These are phyloP conservation scores for Palythoa heliodiscus DNA, from an alignment of 92 coral and sea anemone species.

Conservation along the genomic window DNA sequence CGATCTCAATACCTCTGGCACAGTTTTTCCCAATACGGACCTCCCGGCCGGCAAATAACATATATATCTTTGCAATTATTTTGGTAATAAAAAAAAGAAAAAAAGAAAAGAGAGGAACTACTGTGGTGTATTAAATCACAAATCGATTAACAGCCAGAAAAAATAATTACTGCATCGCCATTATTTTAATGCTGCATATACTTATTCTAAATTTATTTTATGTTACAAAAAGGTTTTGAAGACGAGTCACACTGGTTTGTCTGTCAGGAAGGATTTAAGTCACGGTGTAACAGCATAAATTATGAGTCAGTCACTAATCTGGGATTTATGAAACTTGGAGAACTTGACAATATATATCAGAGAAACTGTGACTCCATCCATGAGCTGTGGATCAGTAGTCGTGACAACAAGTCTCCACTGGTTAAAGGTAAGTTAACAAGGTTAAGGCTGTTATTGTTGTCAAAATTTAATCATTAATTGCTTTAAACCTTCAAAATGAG, in stretches of 20 bases:
- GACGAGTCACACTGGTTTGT: slow-evolving; percentile 92
- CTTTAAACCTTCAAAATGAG: too few species aligned
- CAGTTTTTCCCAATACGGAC: too few species aligned
- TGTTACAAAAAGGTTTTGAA: slow-evolving; percentile 64
- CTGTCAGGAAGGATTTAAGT: slow-evolving; percentile 79
- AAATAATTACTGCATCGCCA: too few species aligned
- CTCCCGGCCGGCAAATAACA: too few species aligned
- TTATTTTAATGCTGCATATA: too few species aligned
- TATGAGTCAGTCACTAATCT: slow-evolving; percentile 53
- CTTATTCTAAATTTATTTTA: neutral
- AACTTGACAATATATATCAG: neutral
- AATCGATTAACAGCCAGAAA: too few species aligned
- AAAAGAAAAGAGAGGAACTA: too few species aligned
- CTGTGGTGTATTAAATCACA: too few species aligned
- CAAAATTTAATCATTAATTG: too few species aligned
- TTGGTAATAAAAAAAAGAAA: too few species aligned
- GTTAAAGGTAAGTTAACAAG: slow-evolving; percentile 54
- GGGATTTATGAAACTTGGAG: slow-evolving; percentile 56
- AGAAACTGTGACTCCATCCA: slow-evolving; percentile 35
- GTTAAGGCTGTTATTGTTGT: neutral
- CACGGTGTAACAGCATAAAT: slow-evolving; percentile 60
- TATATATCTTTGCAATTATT: too few species aligned
- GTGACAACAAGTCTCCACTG: slow-evolving; percentile 44
- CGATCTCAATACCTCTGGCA: too few species aligned
- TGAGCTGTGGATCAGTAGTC: slow-evolving; percentile 62